Conservation (phyloP, 1,140 invertebrate genomes). For the Lepidostoma basale region DNA sequence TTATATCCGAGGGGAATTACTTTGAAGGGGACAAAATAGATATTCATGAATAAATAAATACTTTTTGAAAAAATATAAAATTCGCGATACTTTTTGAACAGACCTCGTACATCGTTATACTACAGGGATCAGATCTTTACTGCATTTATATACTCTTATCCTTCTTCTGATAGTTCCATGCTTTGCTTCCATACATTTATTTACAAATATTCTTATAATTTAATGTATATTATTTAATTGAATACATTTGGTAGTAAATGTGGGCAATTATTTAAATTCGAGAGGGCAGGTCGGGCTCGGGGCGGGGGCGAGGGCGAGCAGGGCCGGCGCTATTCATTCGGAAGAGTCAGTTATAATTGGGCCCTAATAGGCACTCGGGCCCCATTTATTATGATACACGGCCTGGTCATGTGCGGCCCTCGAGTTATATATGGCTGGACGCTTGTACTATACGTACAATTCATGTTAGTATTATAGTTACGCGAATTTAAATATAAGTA, state of each 20-base stretch:
- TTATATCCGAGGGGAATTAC: too few relatives aligned
- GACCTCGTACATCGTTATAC: neutral
- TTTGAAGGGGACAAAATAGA: too few relatives aligned
- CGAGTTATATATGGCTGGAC: neutral
- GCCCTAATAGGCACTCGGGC: conserved; percentile 25
- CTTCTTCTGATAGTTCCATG: too few relatives aligned
- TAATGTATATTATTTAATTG: neutral
- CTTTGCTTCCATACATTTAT: too few relatives aligned
- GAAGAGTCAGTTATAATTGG: conserved; percentile 34
- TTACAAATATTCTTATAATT: neutral
- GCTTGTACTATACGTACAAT: neutral
- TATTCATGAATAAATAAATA: too few relatives aligned
- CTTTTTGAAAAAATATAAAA: too few relatives aligned
- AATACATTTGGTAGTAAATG: conserved; percentile 17
- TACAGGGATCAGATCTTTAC: too few relatives aligned
- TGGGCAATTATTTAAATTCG: conserved; percentile 37
- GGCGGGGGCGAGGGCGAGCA: too few relatives aligned
- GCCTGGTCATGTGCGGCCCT: neutral
- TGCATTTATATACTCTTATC: too few relatives aligned
- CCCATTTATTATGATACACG: conserved; percentile 30
- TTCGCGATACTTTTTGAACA: neutral
- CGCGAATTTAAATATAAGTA: neutral
- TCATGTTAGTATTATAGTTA: neutral
- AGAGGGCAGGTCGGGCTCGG: neutral
- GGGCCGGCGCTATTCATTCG: conserved; percentile 36